phyloP scores from a whole-genome alignment of 2,797 vertebrate species.

The Gadopsis marmoratus region DNA sequence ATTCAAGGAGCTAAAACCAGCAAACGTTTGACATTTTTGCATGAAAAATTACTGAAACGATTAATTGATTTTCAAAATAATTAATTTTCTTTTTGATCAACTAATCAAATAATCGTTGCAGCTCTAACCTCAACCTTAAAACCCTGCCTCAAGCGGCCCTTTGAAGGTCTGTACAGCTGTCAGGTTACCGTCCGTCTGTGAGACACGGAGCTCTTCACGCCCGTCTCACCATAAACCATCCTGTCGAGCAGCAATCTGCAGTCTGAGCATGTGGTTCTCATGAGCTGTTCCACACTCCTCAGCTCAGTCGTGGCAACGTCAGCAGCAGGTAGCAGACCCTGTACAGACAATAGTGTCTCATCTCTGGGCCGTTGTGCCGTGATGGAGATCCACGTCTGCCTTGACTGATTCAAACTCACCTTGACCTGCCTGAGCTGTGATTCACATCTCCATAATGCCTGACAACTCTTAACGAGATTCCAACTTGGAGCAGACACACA shows the following conservation, averaged over 20 bases:
- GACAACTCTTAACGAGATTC: conserved; percentile 30
- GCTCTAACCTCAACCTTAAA: too few species aligned
- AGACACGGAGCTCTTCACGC: conserved; percentile 38
- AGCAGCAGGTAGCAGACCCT: conserved; percentile 1
- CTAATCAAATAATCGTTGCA: too few species aligned
- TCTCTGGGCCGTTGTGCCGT: neutral
- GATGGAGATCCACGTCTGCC: conserved; percentile 28
- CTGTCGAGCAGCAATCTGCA: conserved; percentile 20
- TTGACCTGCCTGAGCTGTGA: conserved; percentile 45
- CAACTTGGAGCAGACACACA: neutral
- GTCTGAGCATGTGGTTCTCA: conserved; percentile 4
- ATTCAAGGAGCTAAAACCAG: too few species aligned
- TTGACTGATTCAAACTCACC: conserved; percentile 35
- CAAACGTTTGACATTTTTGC: too few species aligned
- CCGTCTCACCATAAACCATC: conserved; percentile 25
- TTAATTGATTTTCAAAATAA: too few species aligned
- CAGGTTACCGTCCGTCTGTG: conserved; percentile 37
- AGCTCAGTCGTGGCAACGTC: conserved; percentile 2
- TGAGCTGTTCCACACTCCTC: neutral
- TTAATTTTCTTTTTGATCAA: too few species aligned
- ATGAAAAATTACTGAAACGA: too few species aligned
- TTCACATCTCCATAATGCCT: conserved; percentile 33
- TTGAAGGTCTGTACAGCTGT: conserved; percentile 31
- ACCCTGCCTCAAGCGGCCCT: too few species aligned
- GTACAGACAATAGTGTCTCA: neutral